These are phyloP conservation scores for Callopanchax toddi DNA, from an alignment of 2,113 vertebrate genomes.

Conservation along the genomic window DNA sequence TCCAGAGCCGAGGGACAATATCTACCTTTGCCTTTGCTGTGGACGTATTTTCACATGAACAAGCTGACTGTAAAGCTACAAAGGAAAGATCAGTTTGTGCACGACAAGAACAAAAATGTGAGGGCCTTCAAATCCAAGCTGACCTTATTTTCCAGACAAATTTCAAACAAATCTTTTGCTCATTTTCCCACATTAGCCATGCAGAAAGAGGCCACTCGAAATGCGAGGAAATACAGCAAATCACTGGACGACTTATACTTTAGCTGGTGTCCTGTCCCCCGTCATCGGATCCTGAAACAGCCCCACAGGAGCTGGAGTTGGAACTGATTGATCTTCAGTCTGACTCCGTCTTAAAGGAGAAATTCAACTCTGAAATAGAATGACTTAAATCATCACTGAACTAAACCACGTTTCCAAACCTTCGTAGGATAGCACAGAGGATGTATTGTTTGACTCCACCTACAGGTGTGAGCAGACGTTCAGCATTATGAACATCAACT, in stretches of 20 bases:
- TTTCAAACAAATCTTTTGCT: background rate
- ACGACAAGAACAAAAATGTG: constrained; percentile 7
- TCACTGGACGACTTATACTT: constrained; percentile 42
- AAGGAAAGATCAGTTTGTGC: constrained; percentile 22
- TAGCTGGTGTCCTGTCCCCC: constrained; percentile 27
- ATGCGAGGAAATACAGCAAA: constrained; percentile 33
- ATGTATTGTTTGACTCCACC: constrained; percentile 23
- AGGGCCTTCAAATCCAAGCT: too few relatives aligned
- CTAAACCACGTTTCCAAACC: constrained; percentile 8
- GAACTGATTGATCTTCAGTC: constrained; percentile 22
- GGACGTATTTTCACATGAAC: constrained; percentile 20
- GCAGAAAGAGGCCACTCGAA: background rate
- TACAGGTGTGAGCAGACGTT: constrained; percentile 24
- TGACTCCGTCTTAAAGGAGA: constrained; percentile 25
- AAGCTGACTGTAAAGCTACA: constrained; percentile 40
- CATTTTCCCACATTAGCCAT: constrained; percentile 39
- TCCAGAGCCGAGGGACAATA: constrained; percentile 1
- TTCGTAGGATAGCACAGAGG: constrained; percentile 4
- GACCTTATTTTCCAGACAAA: too few relatives aligned
- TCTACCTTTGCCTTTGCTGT: constrained; percentile 17
- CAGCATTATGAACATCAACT: too few relatives aligned
- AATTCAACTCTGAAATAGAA: background rate
- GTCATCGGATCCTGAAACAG: constrained; percentile 18
- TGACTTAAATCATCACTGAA: constrained; percentile 26
- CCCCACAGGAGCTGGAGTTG: background rate